Evolutionary conservation across 2,797 vertebrate species (phyloP).

Genomic region (Gephyroberyx darwinii): DNA sequence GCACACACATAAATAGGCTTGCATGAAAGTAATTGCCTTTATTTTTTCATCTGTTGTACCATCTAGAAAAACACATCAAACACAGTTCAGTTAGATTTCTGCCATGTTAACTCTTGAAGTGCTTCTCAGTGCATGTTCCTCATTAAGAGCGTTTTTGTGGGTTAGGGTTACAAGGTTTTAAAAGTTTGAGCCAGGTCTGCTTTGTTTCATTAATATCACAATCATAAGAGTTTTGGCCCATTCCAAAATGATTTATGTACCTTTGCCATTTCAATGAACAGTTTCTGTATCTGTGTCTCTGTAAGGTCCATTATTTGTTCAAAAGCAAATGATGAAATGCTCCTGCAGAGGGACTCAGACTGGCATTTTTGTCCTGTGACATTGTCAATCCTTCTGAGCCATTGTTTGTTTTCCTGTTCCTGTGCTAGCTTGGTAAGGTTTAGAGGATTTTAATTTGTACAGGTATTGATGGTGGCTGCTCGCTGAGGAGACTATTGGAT

Average conservation of each 20-base stretch:
- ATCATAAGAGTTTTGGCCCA: too few species aligned
- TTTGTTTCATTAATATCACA: too few species aligned
- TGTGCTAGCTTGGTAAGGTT: neutral
- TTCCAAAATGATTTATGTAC: too few species aligned
- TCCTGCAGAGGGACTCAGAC: conserved; percentile 14
- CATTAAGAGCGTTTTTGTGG: too few species aligned
- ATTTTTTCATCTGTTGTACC: conserved; percentile 31
- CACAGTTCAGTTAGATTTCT: neutral
- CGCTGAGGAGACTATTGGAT: conserved; percentile 31
- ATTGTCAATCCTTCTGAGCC: conserved; percentile 19
- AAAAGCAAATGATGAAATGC: neutral
- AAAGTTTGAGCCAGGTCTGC: too few species aligned
- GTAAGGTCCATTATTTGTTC: neutral
- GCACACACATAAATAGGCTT: neutral
- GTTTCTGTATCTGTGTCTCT: neutral
- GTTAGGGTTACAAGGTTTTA: too few species aligned
- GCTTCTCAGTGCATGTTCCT: neutral
- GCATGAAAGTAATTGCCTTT: neutral
- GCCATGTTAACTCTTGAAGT: neutral
- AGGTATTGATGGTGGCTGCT: conserved; percentile 32
- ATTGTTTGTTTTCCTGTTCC: conserved; percentile 42
- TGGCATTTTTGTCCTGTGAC: conserved; percentile 27
- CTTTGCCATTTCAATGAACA: too few species aligned
- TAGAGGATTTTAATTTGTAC: conserved; percentile 41
- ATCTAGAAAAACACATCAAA: neutral